Evolutionary conservation across 2,888 invertebrate species (phyloP).

Genomic region (Ctenicera cuprea): DNA sequence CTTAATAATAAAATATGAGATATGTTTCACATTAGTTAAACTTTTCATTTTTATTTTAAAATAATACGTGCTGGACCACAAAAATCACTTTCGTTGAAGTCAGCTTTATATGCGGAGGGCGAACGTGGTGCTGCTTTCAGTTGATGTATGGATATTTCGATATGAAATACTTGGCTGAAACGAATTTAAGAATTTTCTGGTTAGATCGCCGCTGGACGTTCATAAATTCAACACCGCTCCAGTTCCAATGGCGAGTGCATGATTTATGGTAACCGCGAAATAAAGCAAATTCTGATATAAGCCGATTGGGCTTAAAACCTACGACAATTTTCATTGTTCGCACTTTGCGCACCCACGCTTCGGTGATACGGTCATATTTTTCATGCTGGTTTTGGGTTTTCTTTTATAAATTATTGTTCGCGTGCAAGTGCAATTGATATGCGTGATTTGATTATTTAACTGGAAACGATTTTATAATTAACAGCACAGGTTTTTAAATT

Average conservation of each 20-base stretch:
- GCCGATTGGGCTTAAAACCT: conserved; percentile 27
- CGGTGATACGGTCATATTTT: background rate
- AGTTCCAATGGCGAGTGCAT: conserved; percentile 41
- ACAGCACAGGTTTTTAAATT: too few species aligned
- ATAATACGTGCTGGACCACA: conserved; percentile 5
- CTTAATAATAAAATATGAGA: background rate
- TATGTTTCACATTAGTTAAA: too few species aligned
- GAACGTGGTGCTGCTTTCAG: conserved; percentile 15
- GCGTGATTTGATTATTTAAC: background rate
- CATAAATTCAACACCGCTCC: conserved; percentile 43
- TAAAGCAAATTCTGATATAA: conserved; percentile 42
- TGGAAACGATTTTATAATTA: too few species aligned
- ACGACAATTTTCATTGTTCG: conserved; percentile 14
- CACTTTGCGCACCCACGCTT: background rate
- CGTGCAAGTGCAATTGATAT: background rate
- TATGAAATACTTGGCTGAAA: conserved; percentile 25
- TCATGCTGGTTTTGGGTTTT: background rate
- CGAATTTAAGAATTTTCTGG: conserved; percentile 39
- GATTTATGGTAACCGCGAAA: conserved; percentile 48
- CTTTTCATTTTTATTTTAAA: background rate
- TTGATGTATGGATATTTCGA: conserved; percentile 27
- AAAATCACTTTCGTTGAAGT: conserved; percentile 22
- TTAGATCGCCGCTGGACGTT: conserved; percentile 32
- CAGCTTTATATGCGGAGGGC: conserved; percentile 10
- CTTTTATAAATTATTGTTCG: conserved; percentile 9